Evolutionary conservation across 2,797 vertebrate species (phyloP).

Genomic region (Scarus forsteni): DNA sequence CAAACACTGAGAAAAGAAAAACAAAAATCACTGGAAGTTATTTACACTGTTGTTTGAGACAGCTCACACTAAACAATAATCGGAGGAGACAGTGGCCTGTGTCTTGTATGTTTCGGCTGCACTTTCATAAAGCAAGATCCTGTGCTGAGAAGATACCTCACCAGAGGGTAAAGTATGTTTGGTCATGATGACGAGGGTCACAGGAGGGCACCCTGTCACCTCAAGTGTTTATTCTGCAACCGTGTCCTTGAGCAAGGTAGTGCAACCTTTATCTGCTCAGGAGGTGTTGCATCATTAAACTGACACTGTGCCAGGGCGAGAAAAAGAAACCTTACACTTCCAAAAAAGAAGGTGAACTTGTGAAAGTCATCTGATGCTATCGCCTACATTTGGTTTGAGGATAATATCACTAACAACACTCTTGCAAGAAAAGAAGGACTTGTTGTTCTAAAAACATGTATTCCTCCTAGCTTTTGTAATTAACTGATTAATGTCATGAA

Average conservation of each 20-base stretch:
- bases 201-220: conserved; percentile 37
- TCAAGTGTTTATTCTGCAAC: conserved; percentile 36
- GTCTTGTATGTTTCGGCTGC: conserved; percentile 13
- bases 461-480: too few relatives aligned
- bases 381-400: background rate
- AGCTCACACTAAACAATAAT: conserved; percentile 33
- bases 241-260: conserved; percentile 56
- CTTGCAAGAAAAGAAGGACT: background rate
- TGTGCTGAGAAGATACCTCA: conserved; percentile 34
- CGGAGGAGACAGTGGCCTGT: conserved; percentile 40
- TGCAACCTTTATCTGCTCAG: conserved; percentile 35
- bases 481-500: too few relatives aligned
- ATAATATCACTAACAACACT: background rate
- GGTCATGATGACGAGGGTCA: conserved; percentile 29
- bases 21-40: conserved; percentile 37
- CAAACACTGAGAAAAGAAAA: background rate
- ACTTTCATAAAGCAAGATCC: conserved; percentile 31
- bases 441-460: too few relatives aligned
- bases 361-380: conserved; percentile 1
- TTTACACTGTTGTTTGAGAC: conserved; percentile 35
- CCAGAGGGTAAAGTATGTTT: conserved; percentile 47
- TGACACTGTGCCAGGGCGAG: conserved; percentile 34
- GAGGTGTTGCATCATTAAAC: conserved; percentile 42
- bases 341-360: background rate
- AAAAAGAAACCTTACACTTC: conserved; percentile 14